A percentile compares a stretch with the other conserved stretches of the same genome.
phyloP scores from a whole-genome alignment of 2,113 vertebrate genomes.

The Syngnathoides biaculeatus region DNA sequence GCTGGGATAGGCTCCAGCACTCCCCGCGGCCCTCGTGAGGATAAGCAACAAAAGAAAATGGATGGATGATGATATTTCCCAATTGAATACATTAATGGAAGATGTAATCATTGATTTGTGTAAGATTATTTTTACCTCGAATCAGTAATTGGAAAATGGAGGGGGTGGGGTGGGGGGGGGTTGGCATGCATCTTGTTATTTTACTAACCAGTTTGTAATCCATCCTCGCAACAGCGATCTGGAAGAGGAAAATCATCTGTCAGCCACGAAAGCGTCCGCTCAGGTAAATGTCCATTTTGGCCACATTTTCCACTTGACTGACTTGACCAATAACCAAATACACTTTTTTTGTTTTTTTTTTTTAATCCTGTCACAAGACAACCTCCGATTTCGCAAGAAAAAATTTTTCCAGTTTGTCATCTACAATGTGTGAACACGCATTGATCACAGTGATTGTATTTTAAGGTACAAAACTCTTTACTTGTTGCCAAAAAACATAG shows the following conservation, averaged over 20 bases:
- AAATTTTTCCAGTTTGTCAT: too few relatives aligned
- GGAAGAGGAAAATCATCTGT: constrained; percentile 12
- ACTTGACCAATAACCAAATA: neutral
- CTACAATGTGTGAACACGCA: too few relatives aligned
- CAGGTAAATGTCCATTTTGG: constrained; percentile 6
- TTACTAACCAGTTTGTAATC: neutral
- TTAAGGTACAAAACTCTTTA: too few relatives aligned
- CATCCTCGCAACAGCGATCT: constrained; percentile 18
- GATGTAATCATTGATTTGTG: neutral
- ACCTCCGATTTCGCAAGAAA: too few relatives aligned
- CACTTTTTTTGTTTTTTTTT: too few relatives aligned
- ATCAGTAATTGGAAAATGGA: neutral
- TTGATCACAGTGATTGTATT: too few relatives aligned
- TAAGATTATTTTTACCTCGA: neutral
- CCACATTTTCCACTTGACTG: neutral
- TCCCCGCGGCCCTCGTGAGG: too few relatives aligned
- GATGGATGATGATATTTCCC: neutral
- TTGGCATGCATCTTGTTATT: neutral
- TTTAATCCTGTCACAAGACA: too few relatives aligned
- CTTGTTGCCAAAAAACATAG: too few relatives aligned
- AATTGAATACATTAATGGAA: neutral
- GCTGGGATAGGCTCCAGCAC: too few relatives aligned
- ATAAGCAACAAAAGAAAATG: too few relatives aligned
- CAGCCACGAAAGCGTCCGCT: neutral
- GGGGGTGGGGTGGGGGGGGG: too few relatives aligned